Percentiles rank a stretch among this genome's conserved stretches.
These are phyloP conservation scores for Rhagonycha lutea DNA, from an alignment of 2,888 invertebrate genomes.

Conservation along the genomic window DNA sequence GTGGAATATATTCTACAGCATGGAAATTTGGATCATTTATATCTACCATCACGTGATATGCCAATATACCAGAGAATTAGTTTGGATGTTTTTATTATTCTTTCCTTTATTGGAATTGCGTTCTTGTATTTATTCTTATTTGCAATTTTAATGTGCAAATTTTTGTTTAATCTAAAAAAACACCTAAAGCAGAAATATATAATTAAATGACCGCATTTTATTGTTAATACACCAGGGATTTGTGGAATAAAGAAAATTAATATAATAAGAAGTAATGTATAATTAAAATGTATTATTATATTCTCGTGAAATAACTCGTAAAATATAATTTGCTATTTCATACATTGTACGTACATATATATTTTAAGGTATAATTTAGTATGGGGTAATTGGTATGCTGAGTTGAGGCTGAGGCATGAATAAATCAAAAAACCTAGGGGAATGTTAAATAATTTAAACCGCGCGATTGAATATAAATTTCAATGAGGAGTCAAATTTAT, in stretches of 20 bases:
- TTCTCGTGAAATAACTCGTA: not conserved
- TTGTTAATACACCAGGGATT: too few species aligned
- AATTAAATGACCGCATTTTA: not conserved
- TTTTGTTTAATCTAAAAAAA: not conserved
- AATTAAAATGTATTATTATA: too few species aligned
- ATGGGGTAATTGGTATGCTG: not conserved
- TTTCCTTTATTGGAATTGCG: not conserved
- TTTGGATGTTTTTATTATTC: constrained; percentile 25
- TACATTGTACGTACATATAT: not conserved
- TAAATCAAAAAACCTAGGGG: not conserved
- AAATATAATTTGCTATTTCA: not conserved
- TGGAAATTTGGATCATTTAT: constrained; percentile 24
- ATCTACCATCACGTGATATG: constrained; percentile 23
- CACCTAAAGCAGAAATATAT: not conserved
- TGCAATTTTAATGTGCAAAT: not conserved
- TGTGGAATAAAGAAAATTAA: too few species aligned
- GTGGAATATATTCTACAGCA: constrained; percentile 30
- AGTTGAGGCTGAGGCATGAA: not conserved
- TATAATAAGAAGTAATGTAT: too few species aligned
- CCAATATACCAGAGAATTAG: constrained; percentile 24
- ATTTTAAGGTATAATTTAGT: not conserved
- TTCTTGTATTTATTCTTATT: not conserved
- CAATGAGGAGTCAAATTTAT: not conserved
- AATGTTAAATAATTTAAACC: not conserved
- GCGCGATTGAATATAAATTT: not conserved